Conservation (phyloP, 2,113 vertebrate genomes). For the Nerophis lumbriciformis region DNA sequence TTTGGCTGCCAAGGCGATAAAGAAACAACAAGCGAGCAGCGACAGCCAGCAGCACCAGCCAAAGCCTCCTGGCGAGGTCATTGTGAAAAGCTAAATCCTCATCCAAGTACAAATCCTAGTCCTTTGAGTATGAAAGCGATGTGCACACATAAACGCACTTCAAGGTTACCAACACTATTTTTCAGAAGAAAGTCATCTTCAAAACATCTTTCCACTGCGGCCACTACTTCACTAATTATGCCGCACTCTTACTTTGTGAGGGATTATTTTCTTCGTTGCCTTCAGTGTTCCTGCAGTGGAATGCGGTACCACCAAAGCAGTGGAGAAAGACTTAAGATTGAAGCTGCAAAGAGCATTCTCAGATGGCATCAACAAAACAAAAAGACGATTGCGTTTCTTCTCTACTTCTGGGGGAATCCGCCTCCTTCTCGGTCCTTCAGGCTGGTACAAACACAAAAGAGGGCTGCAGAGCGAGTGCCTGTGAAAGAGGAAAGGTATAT, state of each 20-base stretch:
- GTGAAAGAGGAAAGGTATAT: conserved; percentile 35
- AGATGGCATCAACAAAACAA: conserved; percentile 40
- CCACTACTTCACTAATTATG: conserved; percentile 53
- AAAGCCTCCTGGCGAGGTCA: conserved; percentile 55
- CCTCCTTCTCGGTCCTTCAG: conserved; percentile 25
- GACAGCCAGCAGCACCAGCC: conserved; percentile 41
- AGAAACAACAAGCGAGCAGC: conserved; percentile 64
- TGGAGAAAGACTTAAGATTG: conserved; percentile 21
- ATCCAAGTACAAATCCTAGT: conserved; percentile 52
- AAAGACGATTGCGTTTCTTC: conserved; percentile 42
- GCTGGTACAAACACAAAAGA: conserved; percentile 22
- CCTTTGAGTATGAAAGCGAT: conserved; percentile 52
- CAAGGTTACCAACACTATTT: conserved; percentile 41
- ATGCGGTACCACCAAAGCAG: conserved; percentile 42
- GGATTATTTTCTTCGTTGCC: conserved; percentile 30
- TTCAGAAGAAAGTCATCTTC: conserved; percentile 41
- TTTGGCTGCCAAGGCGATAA: conserved; percentile 72
- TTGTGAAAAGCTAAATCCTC: conserved; percentile 58
- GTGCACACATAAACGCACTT: conserved; percentile 35
- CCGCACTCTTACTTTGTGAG: conserved; percentile 30
- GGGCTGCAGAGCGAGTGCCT: conserved; percentile 33
- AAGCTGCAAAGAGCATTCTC: conserved; percentile 40
- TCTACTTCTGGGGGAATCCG: conserved; percentile 32
- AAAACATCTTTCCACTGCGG: conserved; percentile 49
- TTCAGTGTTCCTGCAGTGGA: conserved; percentile 41